phyloP scores from a whole-genome alignment of 2,888 invertebrate genomes.

The Nephrocerus scutellatus region DNA sequence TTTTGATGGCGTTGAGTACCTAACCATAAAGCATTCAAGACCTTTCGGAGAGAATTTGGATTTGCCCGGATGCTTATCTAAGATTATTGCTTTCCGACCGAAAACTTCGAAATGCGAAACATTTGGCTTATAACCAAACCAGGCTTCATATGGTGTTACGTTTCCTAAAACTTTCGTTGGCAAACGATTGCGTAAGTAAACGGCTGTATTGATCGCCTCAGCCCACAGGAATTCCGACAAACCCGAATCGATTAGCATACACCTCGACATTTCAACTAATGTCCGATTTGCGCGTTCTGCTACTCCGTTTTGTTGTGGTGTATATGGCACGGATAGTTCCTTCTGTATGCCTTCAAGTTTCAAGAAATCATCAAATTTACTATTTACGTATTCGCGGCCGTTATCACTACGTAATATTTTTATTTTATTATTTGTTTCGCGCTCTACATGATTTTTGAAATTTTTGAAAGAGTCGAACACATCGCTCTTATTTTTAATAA shows the following conservation, averaged over 20 bases:
- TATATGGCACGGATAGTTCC: slow-evolving; percentile 14
- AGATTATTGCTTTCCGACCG: slow-evolving; percentile 8
- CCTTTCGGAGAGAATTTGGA: slow-evolving; percentile 2
- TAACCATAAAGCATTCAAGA: slow-evolving; percentile 7
- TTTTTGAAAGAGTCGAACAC: slow-evolving; percentile 14
- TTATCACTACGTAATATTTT: slow-evolving; percentile 18
- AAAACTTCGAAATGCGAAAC: slow-evolving; percentile 11
- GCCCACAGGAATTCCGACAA: slow-evolving; percentile 14
- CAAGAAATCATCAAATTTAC: slow-evolving; percentile 9
- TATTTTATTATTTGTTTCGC: slow-evolving; percentile 11
- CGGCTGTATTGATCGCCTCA: slow-evolving; percentile 15
- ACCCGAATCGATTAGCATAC: slow-evolving; percentile 9
- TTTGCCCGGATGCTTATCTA: slow-evolving; percentile 8
- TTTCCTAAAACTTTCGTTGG: slow-evolving; percentile 8
- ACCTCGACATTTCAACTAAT: slow-evolving; percentile 15
- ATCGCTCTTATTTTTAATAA: slow-evolving; percentile 13
- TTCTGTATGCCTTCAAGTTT: slow-evolving; percentile 9
- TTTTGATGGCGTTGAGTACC: slow-evolving; percentile 8
- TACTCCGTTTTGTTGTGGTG: slow-evolving; percentile 19
- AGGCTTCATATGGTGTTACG: slow-evolving; percentile 14
- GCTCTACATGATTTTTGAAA: slow-evolving; percentile 15
- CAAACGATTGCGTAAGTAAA: slow-evolving; percentile 13
- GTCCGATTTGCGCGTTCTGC: slow-evolving; percentile 17
- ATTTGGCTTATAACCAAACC: slow-evolving; percentile 10
- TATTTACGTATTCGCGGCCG: slow-evolving; percentile 13